A percentile compares a stretch with the other conserved stretches of the same genome.
Conservation (phyloP, 2,888 invertebrate genomes). For the Eupithecia tripunctaria region DNA sequence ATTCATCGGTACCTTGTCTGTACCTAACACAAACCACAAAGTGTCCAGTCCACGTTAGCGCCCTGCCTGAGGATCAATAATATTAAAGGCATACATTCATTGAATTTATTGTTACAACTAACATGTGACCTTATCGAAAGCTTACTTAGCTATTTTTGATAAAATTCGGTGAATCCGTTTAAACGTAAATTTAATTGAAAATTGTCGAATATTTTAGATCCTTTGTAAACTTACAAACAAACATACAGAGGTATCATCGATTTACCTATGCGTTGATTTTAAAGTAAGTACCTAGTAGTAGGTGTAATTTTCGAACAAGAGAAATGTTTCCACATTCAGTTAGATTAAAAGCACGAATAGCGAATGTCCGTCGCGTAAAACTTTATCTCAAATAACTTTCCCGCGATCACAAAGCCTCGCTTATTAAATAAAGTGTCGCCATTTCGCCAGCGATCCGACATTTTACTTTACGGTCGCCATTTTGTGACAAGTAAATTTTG, state of each 20-base stretch:
- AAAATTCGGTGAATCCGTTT: not conserved
- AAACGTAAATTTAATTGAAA: not conserved
- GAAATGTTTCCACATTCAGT: not conserved
- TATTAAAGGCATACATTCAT: not conserved
- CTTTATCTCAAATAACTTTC: slow-evolving; percentile 42
- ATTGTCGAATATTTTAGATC: not conserved
- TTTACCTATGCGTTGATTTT: not conserved
- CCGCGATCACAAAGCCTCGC: slow-evolving; percentile 39
- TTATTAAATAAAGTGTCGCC: slow-evolving; percentile 50
- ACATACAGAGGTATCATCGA: too few relatives aligned
- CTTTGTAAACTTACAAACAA: not conserved
- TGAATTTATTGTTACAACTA: not conserved
- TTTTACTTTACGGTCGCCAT: slow-evolving; percentile 59
- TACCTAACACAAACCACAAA: too few relatives aligned
- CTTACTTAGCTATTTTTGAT: not conserved
- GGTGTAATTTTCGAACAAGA: not conserved
- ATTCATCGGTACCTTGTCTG: too few relatives aligned
- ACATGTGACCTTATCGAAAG: not conserved
- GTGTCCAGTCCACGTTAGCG: too few relatives aligned
- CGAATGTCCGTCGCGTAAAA: slow-evolving; percentile 23
- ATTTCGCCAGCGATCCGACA: slow-evolving; percentile 50
- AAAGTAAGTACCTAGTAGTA: not conserved
- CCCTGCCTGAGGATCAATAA: too few relatives aligned
- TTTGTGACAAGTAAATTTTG: slow-evolving; percentile 53
- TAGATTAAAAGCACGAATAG: slow-evolving; percentile 8